Base-by-base conservation (phyloP, 2,797 vertebrate species). In the Falco berigora region DNA sequence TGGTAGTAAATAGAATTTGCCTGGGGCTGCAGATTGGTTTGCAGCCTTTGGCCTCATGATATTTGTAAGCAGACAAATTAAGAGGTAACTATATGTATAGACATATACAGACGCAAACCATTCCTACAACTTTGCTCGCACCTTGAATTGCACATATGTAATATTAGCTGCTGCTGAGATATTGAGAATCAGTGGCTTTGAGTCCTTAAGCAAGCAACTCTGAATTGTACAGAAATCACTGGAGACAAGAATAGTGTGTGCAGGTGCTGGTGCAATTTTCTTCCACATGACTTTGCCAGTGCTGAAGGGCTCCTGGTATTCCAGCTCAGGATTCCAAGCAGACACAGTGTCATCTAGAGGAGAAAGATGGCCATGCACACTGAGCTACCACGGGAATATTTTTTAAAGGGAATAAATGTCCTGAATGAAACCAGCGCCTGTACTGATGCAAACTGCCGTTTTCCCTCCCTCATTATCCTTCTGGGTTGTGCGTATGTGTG, bases 321-420 rank as follows among this genome's bases (percentile, higher is more conserved):
- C 81, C 82, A 61, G 79, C 86, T 94, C 46, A 1, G 6, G n/a
- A 21, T 96, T 96, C 66, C 90, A 94, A 96, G 84, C 95, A 92
- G 83, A 42, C 95, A 97, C 92, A 97, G 96, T 95, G 96, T 89
- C 97, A 97, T 64, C 97, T 97, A 97, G 95, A 97, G 96, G 96
- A 96, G 61, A 84, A 96, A 89, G 20, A 8, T 1, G 22, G 44
- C 66, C 86, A 10, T 92, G 90, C 95, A 94, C 49, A 6, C 4
- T 40, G 55, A 92, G 50, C 55, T 73, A 9, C 2, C 84, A 68
- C 68, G 19, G 49, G 30, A 75, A 89, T 59, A 4, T 42, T 22
- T 66, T 78, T 95, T 66, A 38, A 75, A 6, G 36, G 64, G 30
- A 91, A 72, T 53, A 58, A 56, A 80, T 76, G 69, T 89, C 58